A percentile compares a stretch with the other conserved stretches of the same genome.
Conservation (phyloP, 2,888 invertebrate species). For the Drosophila stalkeri region DNA sequence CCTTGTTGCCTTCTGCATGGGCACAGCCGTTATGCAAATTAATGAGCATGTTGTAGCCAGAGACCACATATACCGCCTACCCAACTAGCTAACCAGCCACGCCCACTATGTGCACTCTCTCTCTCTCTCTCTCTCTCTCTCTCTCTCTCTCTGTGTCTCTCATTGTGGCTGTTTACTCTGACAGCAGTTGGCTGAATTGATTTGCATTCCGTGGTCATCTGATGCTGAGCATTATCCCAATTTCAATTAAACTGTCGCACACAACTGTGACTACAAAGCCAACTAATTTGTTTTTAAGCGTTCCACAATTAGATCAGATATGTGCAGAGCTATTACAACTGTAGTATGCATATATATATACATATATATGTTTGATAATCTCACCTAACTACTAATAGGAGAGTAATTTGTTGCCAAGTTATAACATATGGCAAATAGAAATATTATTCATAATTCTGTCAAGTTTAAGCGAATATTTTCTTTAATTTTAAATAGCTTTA, state of each 20-base stretch:
- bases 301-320: conserved; percentile 6
- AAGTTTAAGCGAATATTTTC: no score
- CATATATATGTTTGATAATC: background rate
- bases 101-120: conserved; percentile 22
- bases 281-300: conserved; percentile 13
- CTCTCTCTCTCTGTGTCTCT: background rate
- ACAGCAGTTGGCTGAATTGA: conserved; percentile 40
- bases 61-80: conserved; percentile 17
- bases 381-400: background rate
- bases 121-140: background rate
- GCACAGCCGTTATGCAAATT: conserved; percentile 62
- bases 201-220: conserved; percentile 44
- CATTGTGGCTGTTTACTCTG: background rate
- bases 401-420: background rate
- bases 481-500: no score
- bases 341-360: background rate
- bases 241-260: conserved; percentile 29
- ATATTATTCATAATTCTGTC: no score
- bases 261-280: background rate
- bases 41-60: conserved; percentile 40
- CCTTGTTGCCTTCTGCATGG: conserved; percentile 14
- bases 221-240: conserved; percentile 30
- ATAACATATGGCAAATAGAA: no score
- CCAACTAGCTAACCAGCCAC: conserved; percentile 8
- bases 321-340: background rate